Evolutionary conservation across 2,888 invertebrate genomes (phyloP).

Genomic region (Luperina testacea): DNA sequence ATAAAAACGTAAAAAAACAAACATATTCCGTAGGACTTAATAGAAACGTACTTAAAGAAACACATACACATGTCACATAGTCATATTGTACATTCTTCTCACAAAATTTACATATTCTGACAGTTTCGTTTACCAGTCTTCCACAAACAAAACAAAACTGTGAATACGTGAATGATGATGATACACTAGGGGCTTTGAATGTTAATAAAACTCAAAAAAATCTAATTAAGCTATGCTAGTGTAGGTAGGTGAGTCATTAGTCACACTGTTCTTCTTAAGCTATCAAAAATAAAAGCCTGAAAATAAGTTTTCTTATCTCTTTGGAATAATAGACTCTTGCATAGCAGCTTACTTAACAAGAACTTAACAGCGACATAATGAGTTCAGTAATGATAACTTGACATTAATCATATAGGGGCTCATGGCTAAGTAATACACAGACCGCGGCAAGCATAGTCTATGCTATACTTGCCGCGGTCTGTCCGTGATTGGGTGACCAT

Average conservation of each 20-base stretch:
- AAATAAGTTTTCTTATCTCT: background rate
- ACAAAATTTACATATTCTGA: background rate
- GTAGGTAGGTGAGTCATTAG: background rate
- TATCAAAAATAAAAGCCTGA: background rate
- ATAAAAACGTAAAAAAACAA: background rate
- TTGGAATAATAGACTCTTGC: background rate
- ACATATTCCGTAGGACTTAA: no score
- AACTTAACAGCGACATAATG: background rate
- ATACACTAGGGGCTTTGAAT: background rate
- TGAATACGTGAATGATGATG: background rate
- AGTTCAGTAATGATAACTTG: background rate
- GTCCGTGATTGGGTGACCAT: background rate
- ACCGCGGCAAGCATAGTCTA: no score
- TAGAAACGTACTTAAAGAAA: background rate
- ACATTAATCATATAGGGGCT: background rate
- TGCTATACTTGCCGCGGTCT: background rate
- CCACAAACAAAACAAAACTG: background rate
- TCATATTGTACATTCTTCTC: background rate
- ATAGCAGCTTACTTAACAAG: background rate
- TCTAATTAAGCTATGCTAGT: background rate
- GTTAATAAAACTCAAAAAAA: background rate
- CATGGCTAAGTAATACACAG: background rate
- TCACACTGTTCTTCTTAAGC: background rate
- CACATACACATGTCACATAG: background rate
- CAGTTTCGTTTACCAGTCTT: background rate